A percentile compares a stretch with the other conserved stretches of the same genome.
These are phyloP conservation scores for Mesodorylaimus sp. DNA, from an alignment of 2,888 invertebrate genomes.

Conservation along the genomic window DNA sequence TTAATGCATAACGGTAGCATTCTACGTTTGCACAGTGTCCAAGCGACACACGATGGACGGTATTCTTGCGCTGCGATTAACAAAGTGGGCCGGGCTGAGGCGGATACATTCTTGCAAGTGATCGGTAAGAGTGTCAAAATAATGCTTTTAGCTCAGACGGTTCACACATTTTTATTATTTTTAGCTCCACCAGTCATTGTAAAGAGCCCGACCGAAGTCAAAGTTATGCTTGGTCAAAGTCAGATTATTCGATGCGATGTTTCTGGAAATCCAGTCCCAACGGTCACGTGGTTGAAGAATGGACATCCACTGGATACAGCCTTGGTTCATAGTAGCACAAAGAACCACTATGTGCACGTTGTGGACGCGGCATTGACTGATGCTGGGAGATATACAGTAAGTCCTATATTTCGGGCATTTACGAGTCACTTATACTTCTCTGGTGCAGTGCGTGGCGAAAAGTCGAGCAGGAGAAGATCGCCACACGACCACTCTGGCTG, in stretches of 20 bases:
- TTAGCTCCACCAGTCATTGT: slow-evolving; percentile 20
- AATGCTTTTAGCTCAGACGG: no score
- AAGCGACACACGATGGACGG: slow-evolving; percentile 27
- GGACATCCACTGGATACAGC: slow-evolving; percentile 36
- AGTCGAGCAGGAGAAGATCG: slow-evolving; percentile 40
- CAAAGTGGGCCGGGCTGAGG: slow-evolving; percentile 30
- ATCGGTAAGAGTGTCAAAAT: slow-evolving; percentile 16
- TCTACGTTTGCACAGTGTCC: slow-evolving; percentile 12
- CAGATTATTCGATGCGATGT: slow-evolving; percentile 34
- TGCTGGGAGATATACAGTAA: slow-evolving; percentile 43
- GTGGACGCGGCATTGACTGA: slow-evolving; percentile 27
- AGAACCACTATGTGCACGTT: slow-evolving; percentile 20
- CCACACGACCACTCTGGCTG: slow-evolving; percentile 39
- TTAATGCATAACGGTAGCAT: slow-evolving; percentile 12
- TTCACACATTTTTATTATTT: slow-evolving; percentile 9
- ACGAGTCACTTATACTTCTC: no score
- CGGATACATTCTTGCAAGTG: slow-evolving; percentile 24
- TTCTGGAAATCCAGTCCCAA: slow-evolving; percentile 31
- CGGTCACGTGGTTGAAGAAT: slow-evolving; percentile 36
- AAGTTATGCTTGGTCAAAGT: slow-evolving; percentile 28
- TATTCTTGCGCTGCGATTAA: slow-evolving; percentile 35
- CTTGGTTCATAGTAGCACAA: slow-evolving; percentile 7
- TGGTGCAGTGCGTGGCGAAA: slow-evolving; percentile 40
- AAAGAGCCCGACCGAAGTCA: slow-evolving; percentile 20
- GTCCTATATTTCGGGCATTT: no score